These are phyloP conservation scores for Chloroclystis v-ata DNA, from an alignment of 2,888 invertebrate genomes.

Conservation along the genomic window DNA sequence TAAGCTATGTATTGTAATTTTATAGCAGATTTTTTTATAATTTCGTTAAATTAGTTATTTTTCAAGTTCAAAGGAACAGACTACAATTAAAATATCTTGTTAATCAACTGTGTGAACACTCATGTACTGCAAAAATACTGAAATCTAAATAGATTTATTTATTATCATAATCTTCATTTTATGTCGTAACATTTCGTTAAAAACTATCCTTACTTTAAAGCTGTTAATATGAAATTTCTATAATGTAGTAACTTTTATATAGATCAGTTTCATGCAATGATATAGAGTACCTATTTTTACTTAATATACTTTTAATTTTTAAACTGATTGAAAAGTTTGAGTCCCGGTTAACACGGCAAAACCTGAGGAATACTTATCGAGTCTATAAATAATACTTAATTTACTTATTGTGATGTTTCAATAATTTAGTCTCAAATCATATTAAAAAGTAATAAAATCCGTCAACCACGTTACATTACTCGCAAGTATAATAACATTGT, in stretches of 20 bases:
- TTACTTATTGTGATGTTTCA: background rate
- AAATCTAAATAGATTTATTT: conserved; percentile 9
- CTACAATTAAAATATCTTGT: no score
- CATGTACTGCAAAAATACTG: conserved; percentile 9
- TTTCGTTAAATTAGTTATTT: no score
- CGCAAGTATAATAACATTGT: no score
- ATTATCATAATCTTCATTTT: conserved; percentile 14
- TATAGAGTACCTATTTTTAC: background rate
- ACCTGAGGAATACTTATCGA: background rate
- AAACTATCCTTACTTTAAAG: conserved; percentile 43
- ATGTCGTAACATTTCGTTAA: conserved; percentile 26
- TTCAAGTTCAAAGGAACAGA: no score
- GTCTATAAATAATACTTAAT: background rate
- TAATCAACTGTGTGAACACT: background rate
- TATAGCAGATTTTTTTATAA: no score
- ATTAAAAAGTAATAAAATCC: background rate
- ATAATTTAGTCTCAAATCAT: background rate
- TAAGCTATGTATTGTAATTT: background rate
- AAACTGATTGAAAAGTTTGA: conserved; percentile 2
- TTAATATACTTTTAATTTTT: background rate
- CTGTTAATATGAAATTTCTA: conserved; percentile 35
- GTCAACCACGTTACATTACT: background rate
- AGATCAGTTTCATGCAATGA: conserved; percentile 23
- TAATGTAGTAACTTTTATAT: conserved; percentile 36
- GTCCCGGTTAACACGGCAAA: background rate